These are phyloP conservation scores for Aphelinus certus DNA, from an alignment of 1,140 invertebrate genomes.

Conservation along the genomic window DNA sequence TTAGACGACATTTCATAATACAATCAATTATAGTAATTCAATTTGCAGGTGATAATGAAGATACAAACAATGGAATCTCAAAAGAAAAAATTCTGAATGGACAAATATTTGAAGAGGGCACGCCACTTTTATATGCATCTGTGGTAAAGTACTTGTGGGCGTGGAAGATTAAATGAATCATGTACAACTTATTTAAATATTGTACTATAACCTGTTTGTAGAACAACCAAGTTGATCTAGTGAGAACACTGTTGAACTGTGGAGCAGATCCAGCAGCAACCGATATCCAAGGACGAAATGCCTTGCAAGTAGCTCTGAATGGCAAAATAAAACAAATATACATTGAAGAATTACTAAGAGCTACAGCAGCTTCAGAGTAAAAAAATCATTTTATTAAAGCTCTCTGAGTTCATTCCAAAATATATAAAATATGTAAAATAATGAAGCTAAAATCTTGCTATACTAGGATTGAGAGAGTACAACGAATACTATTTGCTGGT, in stretches of 20 bases:
- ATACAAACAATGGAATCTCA: slow-evolving; percentile 54
- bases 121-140: slow-evolving; percentile 71
- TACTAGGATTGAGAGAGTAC: slow-evolving; percentile 63
- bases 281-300: slow-evolving; percentile 68
- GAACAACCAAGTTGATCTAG: slow-evolving; percentile 70
- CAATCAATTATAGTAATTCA: no score
- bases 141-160: slow-evolving; percentile 61
- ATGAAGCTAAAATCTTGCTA: slow-evolving; percentile 26
- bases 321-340: slow-evolving; percentile 69
- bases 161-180: slow-evolving; percentile 5
- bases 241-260: slow-evolving; percentile 69
- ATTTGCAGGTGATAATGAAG: slow-evolving; percentile 54
- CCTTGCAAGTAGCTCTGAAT: slow-evolving; percentile 67
- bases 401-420: neutral
- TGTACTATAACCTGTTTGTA: slow-evolving; percentile 44
- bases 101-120: slow-evolving; percentile 68
- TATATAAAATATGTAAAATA: neutral
- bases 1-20: no score
- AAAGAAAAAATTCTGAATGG: slow-evolving; percentile 68
- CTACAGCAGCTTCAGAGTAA: slow-evolving; percentile 74
- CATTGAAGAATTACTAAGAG: slow-evolving; percentile 72
- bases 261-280: slow-evolving; percentile 71
- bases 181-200: slow-evolving; percentile 9
- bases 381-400: slow-evolving; percentile 37
- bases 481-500: slow-evolving; percentile 66